These are phyloP conservation scores for Monarcha castaneiventris DNA, from an alignment of 2,113 vertebrate genomes.

Conservation along the genomic window DNA sequence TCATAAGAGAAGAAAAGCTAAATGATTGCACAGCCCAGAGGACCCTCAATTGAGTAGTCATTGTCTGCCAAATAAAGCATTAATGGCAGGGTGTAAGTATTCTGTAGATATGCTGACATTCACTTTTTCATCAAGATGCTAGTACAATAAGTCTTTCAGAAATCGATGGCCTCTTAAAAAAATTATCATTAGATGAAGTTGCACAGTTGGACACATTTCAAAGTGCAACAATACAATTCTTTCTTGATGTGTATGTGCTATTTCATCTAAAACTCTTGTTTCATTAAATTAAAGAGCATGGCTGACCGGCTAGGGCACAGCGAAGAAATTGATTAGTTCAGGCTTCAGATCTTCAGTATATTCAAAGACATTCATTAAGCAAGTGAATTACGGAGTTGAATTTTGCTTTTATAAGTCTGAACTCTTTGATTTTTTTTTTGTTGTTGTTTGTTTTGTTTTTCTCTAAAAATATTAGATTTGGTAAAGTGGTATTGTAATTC, in stretches of 20 bases:
- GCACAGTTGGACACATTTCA: constrained; percentile 85
- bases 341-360: constrained; percentile 76
- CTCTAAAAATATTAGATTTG: background rate
- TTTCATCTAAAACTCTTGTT: constrained; percentile 82
- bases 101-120: constrained; percentile 82
- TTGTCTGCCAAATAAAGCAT: constrained; percentile 86
- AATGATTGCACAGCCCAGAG: constrained; percentile 81
- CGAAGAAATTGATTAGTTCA: constrained; percentile 85
- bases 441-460: constrained; percentile 41
- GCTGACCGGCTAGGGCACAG: constrained; percentile 76
- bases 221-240: constrained; percentile 84
- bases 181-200: constrained; percentile 86
- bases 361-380: constrained; percentile 80
- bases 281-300: constrained; percentile 86
- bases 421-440: constrained; percentile 50
- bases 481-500: background rate
- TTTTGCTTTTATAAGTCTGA: constrained; percentile 70
- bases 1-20: constrained; percentile 81
- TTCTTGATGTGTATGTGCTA: constrained; percentile 81
- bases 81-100: constrained; percentile 82
- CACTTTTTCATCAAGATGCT: constrained; percentile 81
- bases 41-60: constrained; percentile 81
- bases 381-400: constrained; percentile 69
- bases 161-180: constrained; percentile 83
- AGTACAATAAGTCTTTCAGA: constrained; percentile 82